A percentile compares a stretch with the other conserved stretches of the same genome.
Evolutionary conservation across 2,888 invertebrate species (phyloP).

Genomic region (Gymnosoma rotundatum): DNA sequence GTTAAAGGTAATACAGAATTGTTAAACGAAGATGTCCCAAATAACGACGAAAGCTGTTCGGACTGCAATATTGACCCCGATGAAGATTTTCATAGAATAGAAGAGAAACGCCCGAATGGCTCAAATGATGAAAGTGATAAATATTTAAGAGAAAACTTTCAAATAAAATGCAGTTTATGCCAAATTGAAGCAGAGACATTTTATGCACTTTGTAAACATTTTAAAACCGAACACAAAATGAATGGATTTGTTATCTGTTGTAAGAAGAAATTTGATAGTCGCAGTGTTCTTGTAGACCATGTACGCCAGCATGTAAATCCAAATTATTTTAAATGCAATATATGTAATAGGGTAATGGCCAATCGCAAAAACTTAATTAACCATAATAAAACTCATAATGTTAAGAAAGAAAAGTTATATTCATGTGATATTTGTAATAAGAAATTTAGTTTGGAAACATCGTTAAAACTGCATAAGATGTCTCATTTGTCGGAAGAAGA

Average conservation of each 20-base stretch:
- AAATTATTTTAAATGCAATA: constrained; percentile 78
- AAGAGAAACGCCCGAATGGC: not conserved
- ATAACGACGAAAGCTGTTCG: constrained; percentile 18
- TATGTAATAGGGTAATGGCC: constrained; percentile 77
- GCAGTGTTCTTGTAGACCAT: constrained; percentile 79
- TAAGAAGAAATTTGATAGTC: constrained; percentile 78
- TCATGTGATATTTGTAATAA: constrained; percentile 79
- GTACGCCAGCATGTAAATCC: constrained; percentile 79
- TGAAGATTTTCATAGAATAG: not conserved
- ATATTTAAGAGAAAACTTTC: constrained; percentile 65
- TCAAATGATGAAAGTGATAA: constrained; percentile 47
- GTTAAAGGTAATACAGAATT: constrained; percentile 4
- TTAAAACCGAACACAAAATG: constrained; percentile 69
- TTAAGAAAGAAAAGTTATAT: constrained; percentile 74
- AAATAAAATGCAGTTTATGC: constrained; percentile 64
- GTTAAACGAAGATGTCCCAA: constrained; percentile 16
- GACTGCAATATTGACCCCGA: constrained; percentile 28
- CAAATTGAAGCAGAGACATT: constrained; percentile 55
- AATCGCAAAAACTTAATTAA: constrained; percentile 77
- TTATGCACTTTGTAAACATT: constrained; percentile 60
- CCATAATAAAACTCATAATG: constrained; percentile 77
- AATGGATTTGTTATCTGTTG: constrained; percentile 79
- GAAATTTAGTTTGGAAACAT: constrained; percentile 75
- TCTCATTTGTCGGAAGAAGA: constrained; percentile 79
- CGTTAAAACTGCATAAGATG: constrained; percentile 76